phyloP scores from a whole-genome alignment of 2,113 vertebrate species.

The Oreochromis niloticus region DNA sequence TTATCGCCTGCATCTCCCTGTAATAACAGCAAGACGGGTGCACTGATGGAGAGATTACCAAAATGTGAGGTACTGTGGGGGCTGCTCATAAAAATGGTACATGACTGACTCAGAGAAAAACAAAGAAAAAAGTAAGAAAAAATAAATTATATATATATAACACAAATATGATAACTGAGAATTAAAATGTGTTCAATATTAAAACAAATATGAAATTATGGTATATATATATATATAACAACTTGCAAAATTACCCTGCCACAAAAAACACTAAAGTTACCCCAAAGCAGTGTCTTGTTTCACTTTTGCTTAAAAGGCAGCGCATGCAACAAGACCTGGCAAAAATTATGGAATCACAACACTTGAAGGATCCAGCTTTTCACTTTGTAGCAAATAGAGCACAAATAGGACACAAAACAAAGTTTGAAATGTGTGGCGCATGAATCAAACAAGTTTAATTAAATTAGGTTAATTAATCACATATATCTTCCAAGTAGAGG shows the following conservation, averaged over 20 bases:
- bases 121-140: background rate
- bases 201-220: background rate
- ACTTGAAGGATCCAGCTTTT: background rate
- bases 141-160: background rate
- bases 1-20: constrained; percentile 48
- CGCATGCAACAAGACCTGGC: background rate
- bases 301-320: background rate
- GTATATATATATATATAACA: background rate
- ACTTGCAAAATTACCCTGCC: background rate
- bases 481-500: background rate
- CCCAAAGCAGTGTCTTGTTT: background rate
- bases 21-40: constrained; percentile 25
- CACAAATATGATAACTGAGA: background rate
- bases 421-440: background rate
- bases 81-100: background rate
- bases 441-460: background rate
- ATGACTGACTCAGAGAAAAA: background rate
- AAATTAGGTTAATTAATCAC: background rate
- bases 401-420: background rate
- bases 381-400: background rate
- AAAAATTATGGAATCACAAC: background rate
- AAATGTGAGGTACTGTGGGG: background rate
- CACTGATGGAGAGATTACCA: constrained; percentile 49
- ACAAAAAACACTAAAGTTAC: background rate
- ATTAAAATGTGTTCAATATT: background rate